Evolutionary conservation across 2,888 invertebrate species (phyloP), one percentile per base, ranked within the genome.

Genomic region (Troides oblongomaculatus): DNA sequence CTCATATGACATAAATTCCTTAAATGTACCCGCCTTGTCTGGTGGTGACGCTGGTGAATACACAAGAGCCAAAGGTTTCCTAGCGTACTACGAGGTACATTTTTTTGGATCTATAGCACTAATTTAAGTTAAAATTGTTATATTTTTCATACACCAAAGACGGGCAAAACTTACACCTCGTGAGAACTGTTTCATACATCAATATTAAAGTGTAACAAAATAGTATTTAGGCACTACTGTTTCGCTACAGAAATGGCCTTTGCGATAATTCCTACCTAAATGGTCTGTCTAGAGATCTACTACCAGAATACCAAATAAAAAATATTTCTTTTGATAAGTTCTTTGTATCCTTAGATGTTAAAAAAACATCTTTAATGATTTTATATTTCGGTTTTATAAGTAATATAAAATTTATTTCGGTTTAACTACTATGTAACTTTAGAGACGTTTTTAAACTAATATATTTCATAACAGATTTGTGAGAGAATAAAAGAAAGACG

Each of bases 41-140:
- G 96, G 96, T 12, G 97, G 97, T 0, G 94, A 95, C 75, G 96
- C 96, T 25, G 97, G 97, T n/a, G 96, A 97, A 87, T 97, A 95
- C 78, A 97, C 97, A 0, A 90, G 95, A 81, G 97, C 97, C 58
- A 96, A 96, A 50, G 98, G 98, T 36, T 97, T 97, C 85, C 88
- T 98, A 66, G 95, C 97, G 0, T 98, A 97, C 79, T 97, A 97
- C 82, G 98, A 98, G 93, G 96, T 95, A 84, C 71, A 30, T 50
- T 50, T 50, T 17, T 17, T 50, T 17, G 17, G 50, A 17, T 50
- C 0, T 50, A 18, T 50, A 12, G 17, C 17, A 50, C 18, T 50
- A 17, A 18, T 39, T 8, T 39, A 39, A 39, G 10, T 10, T 39
- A 10, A 39, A 10, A 7, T 39, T 39, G 10, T 10, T 10, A 7